Evolutionary conservation across 2,888 invertebrate species (phyloP).

Genomic region (Epiblema foenella): DNA sequence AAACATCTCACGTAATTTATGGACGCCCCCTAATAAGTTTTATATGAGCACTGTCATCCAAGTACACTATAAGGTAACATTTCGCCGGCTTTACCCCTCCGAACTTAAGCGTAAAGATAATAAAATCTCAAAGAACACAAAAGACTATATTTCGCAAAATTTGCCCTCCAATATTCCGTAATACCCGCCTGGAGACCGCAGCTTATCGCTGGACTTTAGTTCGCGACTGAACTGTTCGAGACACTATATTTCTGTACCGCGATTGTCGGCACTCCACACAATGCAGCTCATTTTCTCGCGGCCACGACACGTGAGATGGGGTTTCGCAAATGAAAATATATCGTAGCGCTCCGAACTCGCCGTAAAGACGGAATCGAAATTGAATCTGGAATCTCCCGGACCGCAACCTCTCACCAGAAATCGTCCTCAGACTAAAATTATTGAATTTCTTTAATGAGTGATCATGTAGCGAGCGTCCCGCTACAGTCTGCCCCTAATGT

Average conservation of each 20-base stretch:
- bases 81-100: neutral
- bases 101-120: slow-evolving; percentile 14
- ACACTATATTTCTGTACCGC: slow-evolving; percentile 17
- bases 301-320: slow-evolving; percentile 2
- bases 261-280: slow-evolving; percentile 6
- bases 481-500: neutral
- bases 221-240: neutral
- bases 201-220: slow-evolving; percentile 11
- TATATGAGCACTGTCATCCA: neutral
- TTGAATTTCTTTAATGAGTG: neutral
- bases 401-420: neutral
- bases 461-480: neutral
- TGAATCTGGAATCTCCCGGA: slow-evolving; percentile 15
- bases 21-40: too few relatives aligned
- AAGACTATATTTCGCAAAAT: neutral
- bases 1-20: too few relatives aligned
- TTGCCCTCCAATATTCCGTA: slow-evolving; percentile 13
- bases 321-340: slow-evolving; percentile 25
- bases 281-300: slow-evolving; percentile 6
- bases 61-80: slow-evolving; percentile 2
- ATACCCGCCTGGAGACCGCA: neutral
- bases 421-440: too few relatives aligned
- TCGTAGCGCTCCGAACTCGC: neutral
- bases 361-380: slow-evolving; percentile 15
- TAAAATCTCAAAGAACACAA: slow-evolving; percentile 11